Percentiles rank a stretch among this genome's conserved stretches.
Evolutionary conservation across 2,888 invertebrate genomes (phyloP).

Genomic region (Bombylius major): DNA sequence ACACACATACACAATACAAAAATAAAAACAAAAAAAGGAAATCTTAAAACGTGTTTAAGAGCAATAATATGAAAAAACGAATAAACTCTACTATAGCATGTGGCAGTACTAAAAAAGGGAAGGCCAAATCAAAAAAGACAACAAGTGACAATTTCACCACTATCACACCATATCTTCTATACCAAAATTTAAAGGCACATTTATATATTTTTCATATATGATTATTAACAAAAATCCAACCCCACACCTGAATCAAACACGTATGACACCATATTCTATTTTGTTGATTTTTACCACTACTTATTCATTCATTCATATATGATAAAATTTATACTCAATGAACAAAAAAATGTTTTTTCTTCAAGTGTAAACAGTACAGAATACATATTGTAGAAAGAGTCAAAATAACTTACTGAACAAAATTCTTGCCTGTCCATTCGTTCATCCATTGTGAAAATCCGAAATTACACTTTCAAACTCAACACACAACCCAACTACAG

Average conservation of each 20-base stretch:
- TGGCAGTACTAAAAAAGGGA: not conserved
- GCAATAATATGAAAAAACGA: not conserved
- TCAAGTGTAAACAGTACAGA: not conserved
- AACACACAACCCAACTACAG: too few relatives aligned
- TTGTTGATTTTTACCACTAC: too few relatives aligned
- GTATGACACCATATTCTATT: not conserved
- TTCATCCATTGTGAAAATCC: not conserved
- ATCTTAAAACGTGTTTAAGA: not conserved
- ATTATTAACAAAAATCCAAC: not conserved
- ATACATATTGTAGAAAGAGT: not conserved
- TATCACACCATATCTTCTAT: not conserved
- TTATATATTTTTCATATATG: too few relatives aligned
- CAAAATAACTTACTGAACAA: not conserved
- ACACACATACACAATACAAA: not conserved
- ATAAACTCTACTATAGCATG: not conserved
- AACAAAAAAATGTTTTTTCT: too few relatives aligned
- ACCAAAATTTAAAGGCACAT: too few relatives aligned
- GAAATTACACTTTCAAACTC: not conserved
- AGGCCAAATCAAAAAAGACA: not conserved
- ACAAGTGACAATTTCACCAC: not conserved
- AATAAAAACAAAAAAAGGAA: not conserved
- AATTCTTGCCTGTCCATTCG: not conserved
- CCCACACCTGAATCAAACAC: not conserved
- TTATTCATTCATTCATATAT: too few relatives aligned
- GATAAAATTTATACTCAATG: too few relatives aligned